A percentile compares a stretch with the other conserved stretches of the same genome.
Conservation (phyloP, 2,888 invertebrate species). For the Hyalella azteca region DNA sequence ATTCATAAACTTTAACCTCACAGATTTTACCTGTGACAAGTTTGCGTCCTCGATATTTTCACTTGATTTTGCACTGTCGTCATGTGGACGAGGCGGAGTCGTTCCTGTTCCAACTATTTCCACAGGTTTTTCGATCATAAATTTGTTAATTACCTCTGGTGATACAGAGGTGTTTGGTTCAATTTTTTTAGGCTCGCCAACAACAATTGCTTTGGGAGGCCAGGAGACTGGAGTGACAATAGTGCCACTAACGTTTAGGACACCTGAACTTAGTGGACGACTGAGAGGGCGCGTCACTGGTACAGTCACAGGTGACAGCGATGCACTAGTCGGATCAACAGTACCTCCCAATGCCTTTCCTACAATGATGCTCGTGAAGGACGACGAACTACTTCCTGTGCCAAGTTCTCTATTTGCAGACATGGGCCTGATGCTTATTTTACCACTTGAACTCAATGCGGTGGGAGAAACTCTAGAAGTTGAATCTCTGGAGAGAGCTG, state of each 20-base stretch:
- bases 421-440: slow-evolving; percentile 27
- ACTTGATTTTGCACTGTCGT: neutral
- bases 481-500: neutral
- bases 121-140: slow-evolving; percentile 15
- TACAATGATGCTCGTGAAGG: neutral
- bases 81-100: neutral
- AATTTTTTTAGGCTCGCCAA: neutral
- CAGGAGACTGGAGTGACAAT: neutral
- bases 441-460: neutral
- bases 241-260: neutral
- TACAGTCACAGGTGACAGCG: neutral
- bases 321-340: neutral
- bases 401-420: slow-evolving; percentile 3
- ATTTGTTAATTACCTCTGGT: neutral
- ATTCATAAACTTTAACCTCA: slow-evolving; percentile 19
- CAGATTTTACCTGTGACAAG: neutral
- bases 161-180: neutral
- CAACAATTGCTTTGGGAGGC: neutral
- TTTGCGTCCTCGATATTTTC: neutral
- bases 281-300: neutral
- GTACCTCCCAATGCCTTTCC: neutral
- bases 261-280: neutral
- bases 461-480: neutral
- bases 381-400: neutral
- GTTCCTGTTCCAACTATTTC: neutral